Evolutionary conservation across 1,140 invertebrate species (phyloP), one percentile per base, ranked within the genome.

Genomic region (Reticulitermes speratus): DNA sequence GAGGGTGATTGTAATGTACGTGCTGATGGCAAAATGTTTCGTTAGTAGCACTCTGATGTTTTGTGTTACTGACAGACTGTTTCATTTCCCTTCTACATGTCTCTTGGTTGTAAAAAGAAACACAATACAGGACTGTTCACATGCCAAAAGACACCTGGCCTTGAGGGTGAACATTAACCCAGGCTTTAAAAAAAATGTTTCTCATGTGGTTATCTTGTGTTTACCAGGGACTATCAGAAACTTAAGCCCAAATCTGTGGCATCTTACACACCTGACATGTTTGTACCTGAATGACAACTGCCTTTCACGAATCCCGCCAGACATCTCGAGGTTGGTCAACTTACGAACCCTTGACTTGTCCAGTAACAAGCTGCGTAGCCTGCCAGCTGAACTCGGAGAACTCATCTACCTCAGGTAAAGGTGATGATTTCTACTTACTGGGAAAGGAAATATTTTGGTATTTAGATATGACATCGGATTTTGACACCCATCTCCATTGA

Each of bases 331-430:
- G 89, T 93, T 99, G 86, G 92, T 93, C 87, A 96, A 97, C 91
- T 93, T 99, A 87, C 95, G 95, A 88, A 95, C 95, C 86, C 92
- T 99, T 86, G 98, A 99, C 92, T 91, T 99, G 87, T 99, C 97
- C 88, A 95, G 95, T 91, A 99, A 99, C 92, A 99, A 99, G 92
- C 92, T 99, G 87, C 94, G 97, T 87, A 97, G 95, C 91, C 92
- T 99, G 89, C 99, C 99, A 87, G 94, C 97, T 83, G 98, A 99
- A 93, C 93, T 99, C 82, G 98, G 98, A 87, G 98, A 99, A 91
- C 94, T 99, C 89, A 96, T 98, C 90, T 95, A 96, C 90, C 94
- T 99, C 88, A 96, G 95, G 96, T 97, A 91, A 75, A 75, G 65
- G n/a, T 16, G 59, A 65, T 65, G 25, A 7, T 65, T 65, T 25